Evolutionary conservation across 2,888 invertebrate genomes (phyloP), one percentile per base, ranked within the genome.

Genomic region (Caenorhabditis afra): DNA sequence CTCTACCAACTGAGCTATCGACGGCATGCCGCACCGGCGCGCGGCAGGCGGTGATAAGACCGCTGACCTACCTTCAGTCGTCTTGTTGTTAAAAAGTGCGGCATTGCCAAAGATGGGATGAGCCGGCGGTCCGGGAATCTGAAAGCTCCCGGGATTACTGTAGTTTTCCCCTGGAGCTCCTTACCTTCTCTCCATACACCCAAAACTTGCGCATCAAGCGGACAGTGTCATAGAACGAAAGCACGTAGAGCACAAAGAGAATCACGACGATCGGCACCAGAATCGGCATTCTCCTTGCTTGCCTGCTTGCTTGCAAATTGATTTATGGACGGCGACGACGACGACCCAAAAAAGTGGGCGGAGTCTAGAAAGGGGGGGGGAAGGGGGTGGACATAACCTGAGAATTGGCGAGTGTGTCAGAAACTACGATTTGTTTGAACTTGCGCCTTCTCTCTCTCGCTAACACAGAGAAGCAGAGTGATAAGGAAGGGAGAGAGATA

Each of bases 1-100:
- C 81, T 83, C 83, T 83, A 83, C 83, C 81, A 83, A 83, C 81
- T 83, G 83, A 81, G 81, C 81, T 83, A 83, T 83, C 79, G 81
- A 79, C 81, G 81, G 81, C 55, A 53, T 7, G 45, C 29, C 29
- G 7, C 29, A n/a, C 7, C 12, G 44, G n/a, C 16, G 45, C 45
- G 45, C 16, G 16, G 45, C 45, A 3, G 45, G 45, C 45, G 18
- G 45, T 47, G 16, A 47, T 47, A 16, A 29, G n/a, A n/a, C n/a
- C n/a, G n/a, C n/a, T n/a, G 29, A 49, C n/a, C 39, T 10, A 64
- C 64, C 64, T 71, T 64, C 57, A 0, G 71, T 64, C 7, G 61
- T 71, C 18, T 71, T 71, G 18, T 62, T 57, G n/a, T 29, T 61
- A 57, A 71, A 71, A 16, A 71, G 35, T 23, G 61, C 41, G 0